Evolutionary conservation across 1,140 invertebrate genomes (phyloP), one percentile per base, ranked within the genome.

Genomic region (Parasteatoda tepidariorum): DNA sequence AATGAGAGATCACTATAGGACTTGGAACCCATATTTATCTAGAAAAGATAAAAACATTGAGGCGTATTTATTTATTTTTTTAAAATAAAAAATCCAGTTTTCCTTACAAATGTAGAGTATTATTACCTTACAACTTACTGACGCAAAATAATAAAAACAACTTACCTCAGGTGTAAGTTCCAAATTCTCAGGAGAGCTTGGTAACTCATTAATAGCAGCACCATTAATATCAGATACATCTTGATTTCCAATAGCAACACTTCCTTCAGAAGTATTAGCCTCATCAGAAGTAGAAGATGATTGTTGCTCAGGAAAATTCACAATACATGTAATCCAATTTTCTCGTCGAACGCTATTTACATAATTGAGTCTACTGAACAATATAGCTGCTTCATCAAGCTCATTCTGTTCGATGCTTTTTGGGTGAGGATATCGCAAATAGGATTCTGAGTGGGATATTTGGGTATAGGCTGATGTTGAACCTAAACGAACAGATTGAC

Each of bases 401-500:
- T 79, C 76, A 18, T 76, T 66, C 13, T 22, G 26, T 24, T 55
- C 31, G 3, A 67, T 7, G 30, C 62, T 68, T 68, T 79, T 79
- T 6, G 76, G 76, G 38, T 79, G 76, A 11, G 64, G 41, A 34
- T 57, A 64, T 22, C 41, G 64, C 6, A 24, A 24, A 22, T 24
- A 33, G 24, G 73, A 38, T 24, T n/a, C 3, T 2, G 24, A 67
- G 22, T 30, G 26, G 48, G 31, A n/a, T 24, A 48, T 61, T 6
- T 41, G 86, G 68, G 90, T 88, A 73, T 88, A 89, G 2, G 87
- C 89, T 22, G 87, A 86, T 54, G 86, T 89, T 57, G 88, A 86
- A 62, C 89, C 89, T 24, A 88, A 84, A 38, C 88, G 86, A 28
- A 89, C 88, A 55, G 89, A 88, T 55, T 88, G 87, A 68, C 88